Evolutionary conservation across 1,140 invertebrate species (phyloP).

Genomic region (Penaeus vannamei): DNA sequence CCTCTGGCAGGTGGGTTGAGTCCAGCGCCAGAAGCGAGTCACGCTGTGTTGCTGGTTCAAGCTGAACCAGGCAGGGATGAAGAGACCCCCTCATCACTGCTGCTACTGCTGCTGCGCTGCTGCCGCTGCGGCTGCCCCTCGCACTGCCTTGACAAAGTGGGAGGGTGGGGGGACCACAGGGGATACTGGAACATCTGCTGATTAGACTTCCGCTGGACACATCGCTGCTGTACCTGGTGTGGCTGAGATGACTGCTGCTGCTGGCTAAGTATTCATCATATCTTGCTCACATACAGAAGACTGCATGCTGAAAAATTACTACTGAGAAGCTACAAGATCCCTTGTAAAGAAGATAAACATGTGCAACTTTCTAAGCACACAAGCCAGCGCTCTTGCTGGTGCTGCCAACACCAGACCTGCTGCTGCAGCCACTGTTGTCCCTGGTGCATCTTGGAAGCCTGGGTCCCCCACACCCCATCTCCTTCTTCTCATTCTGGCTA

Average conservation of each 20-base stretch:
- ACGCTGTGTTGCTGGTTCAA: constrained; percentile 14
- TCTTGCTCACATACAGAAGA: constrained; percentile 59
- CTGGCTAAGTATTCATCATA: constrained; percentile 35
- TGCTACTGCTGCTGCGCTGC: constrained; percentile 42
- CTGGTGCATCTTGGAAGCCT: constrained; percentile 47
- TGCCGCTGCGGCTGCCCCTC: constrained; percentile 45
- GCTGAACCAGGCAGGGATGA: not conserved
- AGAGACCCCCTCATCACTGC: constrained; percentile 19
- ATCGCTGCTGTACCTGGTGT: constrained; percentile 46
- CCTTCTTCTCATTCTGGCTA: constrained; percentile 59
- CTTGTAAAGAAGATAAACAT: constrained; percentile 56
- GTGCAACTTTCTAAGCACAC: constrained; percentile 45
- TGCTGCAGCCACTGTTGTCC: constrained; percentile 39
- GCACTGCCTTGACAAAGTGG: constrained; percentile 36
- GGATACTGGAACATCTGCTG: constrained; percentile 24
- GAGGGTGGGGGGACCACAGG: constrained; percentile 46
- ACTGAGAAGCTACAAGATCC: constrained; percentile 65
- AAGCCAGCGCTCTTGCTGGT: constrained; percentile 59
- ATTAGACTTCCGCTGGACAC: constrained; percentile 45
- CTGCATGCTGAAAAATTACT: constrained; percentile 64
- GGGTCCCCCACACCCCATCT: constrained; percentile 61
- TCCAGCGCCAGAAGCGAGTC: constrained; percentile 61
- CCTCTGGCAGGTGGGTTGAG: constrained; percentile 51
- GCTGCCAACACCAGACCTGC: constrained; percentile 55
- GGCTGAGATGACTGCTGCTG: constrained; percentile 31